Conservation (phyloP, 92 coral and sea anemone genomes). For the Muricea muricata region DNA sequence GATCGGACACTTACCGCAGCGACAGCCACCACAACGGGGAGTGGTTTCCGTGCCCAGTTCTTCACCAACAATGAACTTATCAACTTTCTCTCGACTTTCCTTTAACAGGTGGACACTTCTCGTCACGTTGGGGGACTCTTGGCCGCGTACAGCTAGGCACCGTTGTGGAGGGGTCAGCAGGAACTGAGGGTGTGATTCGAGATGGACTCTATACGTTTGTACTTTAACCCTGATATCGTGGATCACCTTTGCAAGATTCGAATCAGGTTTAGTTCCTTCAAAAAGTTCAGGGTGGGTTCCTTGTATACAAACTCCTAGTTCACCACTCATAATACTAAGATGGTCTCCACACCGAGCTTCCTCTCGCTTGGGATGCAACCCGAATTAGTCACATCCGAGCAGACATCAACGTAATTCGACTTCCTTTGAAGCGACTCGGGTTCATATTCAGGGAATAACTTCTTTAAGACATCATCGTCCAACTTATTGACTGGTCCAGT, state of each 20-base stretch:
- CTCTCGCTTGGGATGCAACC: slow-evolving; percentile 62
- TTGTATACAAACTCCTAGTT: slow-evolving; percentile 61
- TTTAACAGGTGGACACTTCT: not conserved
- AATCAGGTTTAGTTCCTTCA: slow-evolving; percentile 41
- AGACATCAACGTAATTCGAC: slow-evolving; percentile 56
- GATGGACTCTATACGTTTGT: not conserved
- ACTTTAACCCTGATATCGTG: slow-evolving; percentile 38
- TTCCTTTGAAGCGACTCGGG: slow-evolving; percentile 54
- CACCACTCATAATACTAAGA: slow-evolving; percentile 62
- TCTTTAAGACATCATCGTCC: slow-evolving; percentile 32
- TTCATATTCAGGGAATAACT: slow-evolving; percentile 55
- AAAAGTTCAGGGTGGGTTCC: slow-evolving; percentile 54
- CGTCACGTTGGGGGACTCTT: not conserved
- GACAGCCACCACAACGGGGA: slow-evolving; percentile 75
- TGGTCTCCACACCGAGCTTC: slow-evolving; percentile 67
- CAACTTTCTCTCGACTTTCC: not conserved
- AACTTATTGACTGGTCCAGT: slow-evolving; percentile 59
- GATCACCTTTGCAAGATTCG: slow-evolving; percentile 52
- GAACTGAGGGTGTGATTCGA: not conserved
- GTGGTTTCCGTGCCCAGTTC: slow-evolving; percentile 64
- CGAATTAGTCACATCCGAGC: slow-evolving; percentile 66
- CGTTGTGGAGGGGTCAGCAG: not conserved
- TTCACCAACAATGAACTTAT: slow-evolving; percentile 65
- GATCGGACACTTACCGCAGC: slow-evolving; percentile 70
- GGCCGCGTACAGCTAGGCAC: not conserved